Conservation (phyloP, 2,888 invertebrate species). For the Poecilus cupreus region DNA sequence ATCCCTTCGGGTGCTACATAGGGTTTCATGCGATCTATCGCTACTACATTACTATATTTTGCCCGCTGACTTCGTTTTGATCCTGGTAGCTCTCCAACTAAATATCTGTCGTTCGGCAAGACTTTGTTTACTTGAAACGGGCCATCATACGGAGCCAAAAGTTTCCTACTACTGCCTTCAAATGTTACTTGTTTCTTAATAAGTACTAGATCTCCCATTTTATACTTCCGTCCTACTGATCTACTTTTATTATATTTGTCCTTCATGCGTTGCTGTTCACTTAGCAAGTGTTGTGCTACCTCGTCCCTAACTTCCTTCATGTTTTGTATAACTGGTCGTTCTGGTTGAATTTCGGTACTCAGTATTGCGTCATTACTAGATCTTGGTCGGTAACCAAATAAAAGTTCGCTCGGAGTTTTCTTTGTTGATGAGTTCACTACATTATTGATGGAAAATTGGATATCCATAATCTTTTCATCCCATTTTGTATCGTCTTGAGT, state of each 20-base stretch:
- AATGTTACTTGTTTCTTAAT: constrained; percentile 57
- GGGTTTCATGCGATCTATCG: constrained; percentile 58
- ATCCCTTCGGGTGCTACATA: neutral
- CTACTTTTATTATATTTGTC: constrained; percentile 49
- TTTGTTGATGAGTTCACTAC: constrained; percentile 63
- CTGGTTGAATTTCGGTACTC: constrained; percentile 10
- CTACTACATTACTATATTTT: constrained; percentile 60
- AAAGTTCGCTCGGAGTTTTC: constrained; percentile 62
- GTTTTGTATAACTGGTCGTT: constrained; percentile 28
- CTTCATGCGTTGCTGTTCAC: neutral
- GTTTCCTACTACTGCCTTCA: constrained; percentile 59
- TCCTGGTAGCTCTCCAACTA: constrained; percentile 58
- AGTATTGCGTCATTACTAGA: neutral
- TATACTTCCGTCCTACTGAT: constrained; percentile 42
- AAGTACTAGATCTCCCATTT: constrained; percentile 60
- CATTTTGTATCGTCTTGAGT: constrained; percentile 66
- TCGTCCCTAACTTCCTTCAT: constrained; percentile 3
- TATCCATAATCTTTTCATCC: constrained; percentile 66
- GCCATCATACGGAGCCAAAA: constrained; percentile 58
- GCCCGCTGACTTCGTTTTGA: constrained; percentile 47
- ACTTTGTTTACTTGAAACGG: constrained; percentile 60
- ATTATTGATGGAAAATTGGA: constrained; percentile 67
- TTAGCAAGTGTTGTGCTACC: constrained; percentile 41
- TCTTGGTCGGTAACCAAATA: constrained; percentile 65
- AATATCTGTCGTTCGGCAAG: constrained; percentile 61